Percentiles rank a stretch among this genome's conserved stretches.
These are phyloP conservation scores for Radopholus similis DNA, from an alignment of 1,140 invertebrate genomes.

Conservation along the genomic window DNA sequence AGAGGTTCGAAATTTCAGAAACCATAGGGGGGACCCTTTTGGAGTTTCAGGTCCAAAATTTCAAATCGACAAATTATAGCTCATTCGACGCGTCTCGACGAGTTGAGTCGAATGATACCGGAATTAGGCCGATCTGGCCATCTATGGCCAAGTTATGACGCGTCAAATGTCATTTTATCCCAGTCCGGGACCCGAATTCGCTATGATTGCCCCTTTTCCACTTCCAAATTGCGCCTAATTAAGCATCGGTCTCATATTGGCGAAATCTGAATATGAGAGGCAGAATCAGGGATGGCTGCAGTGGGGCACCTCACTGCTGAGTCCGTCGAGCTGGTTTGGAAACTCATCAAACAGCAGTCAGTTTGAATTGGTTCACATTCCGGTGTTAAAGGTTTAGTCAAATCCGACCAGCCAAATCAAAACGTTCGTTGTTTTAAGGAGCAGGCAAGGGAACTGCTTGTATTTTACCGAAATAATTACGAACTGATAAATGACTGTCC, in stretches of 20 bases:
- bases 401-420: not conserved
- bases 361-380: slow-evolving; percentile 41
- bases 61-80: not conserved
- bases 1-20: too few relatives aligned
- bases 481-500: slow-evolving; percentile 46
- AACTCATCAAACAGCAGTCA: slow-evolving; percentile 3
- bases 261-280: slow-evolving; percentile 29
- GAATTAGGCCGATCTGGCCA: too few relatives aligned
- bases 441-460: slow-evolving; percentile 37
- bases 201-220: too few relatives aligned
- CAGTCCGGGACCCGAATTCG: too few relatives aligned
- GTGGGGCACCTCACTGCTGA: slow-evolving; percentile 40
- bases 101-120: too few relatives aligned
- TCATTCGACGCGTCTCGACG: too few relatives aligned
- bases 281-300: slow-evolving; percentile 40
- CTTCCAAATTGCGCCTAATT: slow-evolving; percentile 20
- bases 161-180: too few relatives aligned
- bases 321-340: slow-evolving; percentile 26
- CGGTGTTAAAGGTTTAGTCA: slow-evolving; percentile 40
- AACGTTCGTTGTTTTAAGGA: slow-evolving; percentile 16
- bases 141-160: too few relatives aligned
- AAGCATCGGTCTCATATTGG: slow-evolving; percentile 30
- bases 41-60: too few relatives aligned
- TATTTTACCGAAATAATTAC: slow-evolving; percentile 42
- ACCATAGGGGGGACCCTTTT: too few relatives aligned